These are phyloP conservation scores for Crypturellus tataupa DNA, from an alignment of 2,797 vertebrate genomes.

Conservation along the genomic window DNA sequence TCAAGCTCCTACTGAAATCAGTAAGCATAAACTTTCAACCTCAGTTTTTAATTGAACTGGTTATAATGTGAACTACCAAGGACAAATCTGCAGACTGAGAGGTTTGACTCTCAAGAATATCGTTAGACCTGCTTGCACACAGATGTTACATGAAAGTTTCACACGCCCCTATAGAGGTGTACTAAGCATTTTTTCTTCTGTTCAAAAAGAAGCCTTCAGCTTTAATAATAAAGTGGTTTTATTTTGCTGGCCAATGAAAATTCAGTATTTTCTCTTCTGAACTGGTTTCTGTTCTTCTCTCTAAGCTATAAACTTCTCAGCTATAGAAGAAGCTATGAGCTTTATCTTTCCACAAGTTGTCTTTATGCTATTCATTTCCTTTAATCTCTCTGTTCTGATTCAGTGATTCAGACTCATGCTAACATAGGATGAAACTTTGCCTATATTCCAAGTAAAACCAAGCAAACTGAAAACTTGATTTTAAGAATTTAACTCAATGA, in stretches of 20 bases:
- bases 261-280: background rate
- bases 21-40: background rate
- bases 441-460: background rate
- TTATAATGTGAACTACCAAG: background rate
- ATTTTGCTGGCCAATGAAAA: background rate
- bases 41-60: background rate
- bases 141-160: background rate
- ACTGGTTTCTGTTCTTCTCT: background rate
- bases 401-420: background rate
- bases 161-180: background rate
- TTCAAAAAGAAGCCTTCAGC: rapidly evolving
- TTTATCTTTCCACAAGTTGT: background rate
- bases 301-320: background rate
- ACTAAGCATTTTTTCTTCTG: background rate
- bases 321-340: background rate
- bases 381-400: background rate
- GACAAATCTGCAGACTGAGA: background rate
- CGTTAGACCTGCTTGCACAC: background rate
- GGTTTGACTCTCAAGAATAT: background rate
- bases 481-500: background rate
- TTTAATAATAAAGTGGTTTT: background rate
- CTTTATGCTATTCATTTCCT: background rate
- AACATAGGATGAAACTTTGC: background rate
- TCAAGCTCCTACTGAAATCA: background rate
- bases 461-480: background rate